Base-by-base conservation (phyloP, 1,140 invertebrate genomes). In the Aricia agestis region DNA sequence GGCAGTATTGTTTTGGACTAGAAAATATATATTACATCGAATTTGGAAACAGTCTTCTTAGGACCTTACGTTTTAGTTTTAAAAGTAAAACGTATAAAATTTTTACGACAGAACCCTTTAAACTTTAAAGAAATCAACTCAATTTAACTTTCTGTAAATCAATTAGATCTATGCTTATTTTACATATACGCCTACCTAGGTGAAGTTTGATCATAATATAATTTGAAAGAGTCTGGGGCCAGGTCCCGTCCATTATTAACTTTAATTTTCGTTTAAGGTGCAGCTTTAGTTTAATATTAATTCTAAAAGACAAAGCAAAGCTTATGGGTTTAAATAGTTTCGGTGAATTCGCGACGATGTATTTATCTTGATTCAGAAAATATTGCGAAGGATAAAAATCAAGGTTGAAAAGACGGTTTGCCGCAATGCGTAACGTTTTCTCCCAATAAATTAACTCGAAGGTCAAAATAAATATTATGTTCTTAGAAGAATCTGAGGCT, bases 381-480 rank as follows among this genome's bases (percentile, higher is more conserved):
- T 67, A 68, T 63, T 63, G 31, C 18, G 18, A 63, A 18, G 59
- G 18, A 17, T 19, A 70, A 69, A 59, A 68, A 58, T 65, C 69
- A 73, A 72, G 72, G 74, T 68, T 67, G 72, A 74, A 45, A 52
- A 72, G 72, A 31, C 74, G 52, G 74, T 80, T 19, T 85, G 76
- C 75, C 84, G 82, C 82, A 84, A 75, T 83, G 82, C 84, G 82
- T 82, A 81, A 77, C 72, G 69, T 75, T 68, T 68, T 77, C 73
- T 75, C 71, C 70, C 75, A 72, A 81, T 81, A 82, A 80, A 81
- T 82, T 75, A 79, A 66, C 74, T 66, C 52, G 76, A 80, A 84
- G 81, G 78, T 74, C 72, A 74, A 69, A 68, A 63, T 69, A 72
- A 69, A 73, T 72, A 19, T 67, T 72, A 71, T 70, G 59, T 17